Conservation (phyloP, 2,797 vertebrate genomes). For the Lithobates pipiens region DNA sequence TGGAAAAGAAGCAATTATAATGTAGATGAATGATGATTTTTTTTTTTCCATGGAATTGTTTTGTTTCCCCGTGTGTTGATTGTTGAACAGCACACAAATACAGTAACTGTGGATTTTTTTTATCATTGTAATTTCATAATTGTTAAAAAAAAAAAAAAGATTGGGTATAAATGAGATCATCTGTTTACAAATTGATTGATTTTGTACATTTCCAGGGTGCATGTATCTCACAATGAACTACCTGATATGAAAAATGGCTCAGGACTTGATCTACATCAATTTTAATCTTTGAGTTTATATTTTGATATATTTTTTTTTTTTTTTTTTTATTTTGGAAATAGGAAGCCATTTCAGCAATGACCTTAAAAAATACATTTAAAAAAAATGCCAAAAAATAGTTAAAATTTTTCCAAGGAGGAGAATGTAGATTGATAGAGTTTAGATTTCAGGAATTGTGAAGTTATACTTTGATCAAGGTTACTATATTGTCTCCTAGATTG, state of each 20-base stretch:
- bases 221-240: background rate
- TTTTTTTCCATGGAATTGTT: conserved; percentile 91
- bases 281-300: background rate
- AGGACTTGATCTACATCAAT: background rate
- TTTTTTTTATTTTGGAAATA: background rate
- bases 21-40: conserved; percentile 99
- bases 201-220: conserved; percentile 82
- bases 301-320: no score
- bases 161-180: conserved; percentile 89
- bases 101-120: conserved; percentile 91
- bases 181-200: conserved; percentile 96
- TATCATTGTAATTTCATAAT: conserved; percentile 97
- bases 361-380: no score
- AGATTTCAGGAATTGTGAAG: background rate
- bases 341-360: no score
- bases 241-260: background rate
- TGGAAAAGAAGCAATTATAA: conserved; percentile 99
- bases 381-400: background rate
- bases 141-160: conserved; percentile 82
- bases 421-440: no score
- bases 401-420: no score
- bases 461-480: background rate
- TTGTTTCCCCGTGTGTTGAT: conserved; percentile 99
- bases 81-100: conserved; percentile 96
- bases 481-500: no score